Conservation (phyloP, 2,113 vertebrate species). For the human region GRCh38 chr7:135818501-135819000, state of each 20-base stretch:
- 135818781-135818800: too few relatives aligned
- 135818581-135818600: not conserved
- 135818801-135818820: not conserved
- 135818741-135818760: not conserved
- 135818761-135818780: not conserved
- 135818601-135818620: not conserved
- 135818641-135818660: not conserved
- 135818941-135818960: not conserved
- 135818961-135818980: not conserved
- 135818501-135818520: not conserved
- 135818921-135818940: not conserved
- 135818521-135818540: not conserved
- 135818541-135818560: not conserved
- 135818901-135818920: not conserved
- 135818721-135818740: not conserved
- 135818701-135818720: not conserved
- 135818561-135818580: not conserved
- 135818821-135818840: accelerated
- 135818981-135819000: not conserved
- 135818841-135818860: not conserved
- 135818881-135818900: not conserved
- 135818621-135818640: not conserved
- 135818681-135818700: not conserved
- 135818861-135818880: not conserved
- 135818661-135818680: accelerated